Percentiles rank a stretch among this genome's conserved stretches.
Evolutionary conservation across 2,797 vertebrate genomes (phyloP).

Genomic region (Enteromius afrohamiltoni): DNA sequence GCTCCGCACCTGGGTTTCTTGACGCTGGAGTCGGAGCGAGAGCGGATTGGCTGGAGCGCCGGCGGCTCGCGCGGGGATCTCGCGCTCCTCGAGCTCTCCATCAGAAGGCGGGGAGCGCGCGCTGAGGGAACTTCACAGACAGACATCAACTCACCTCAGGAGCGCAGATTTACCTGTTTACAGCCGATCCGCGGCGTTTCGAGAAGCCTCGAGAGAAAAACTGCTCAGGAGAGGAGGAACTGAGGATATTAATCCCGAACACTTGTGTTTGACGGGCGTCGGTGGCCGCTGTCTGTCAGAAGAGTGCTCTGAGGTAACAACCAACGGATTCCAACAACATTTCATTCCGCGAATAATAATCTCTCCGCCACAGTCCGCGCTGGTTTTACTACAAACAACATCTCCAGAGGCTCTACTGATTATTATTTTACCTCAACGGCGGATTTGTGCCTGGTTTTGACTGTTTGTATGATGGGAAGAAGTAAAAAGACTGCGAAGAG

Average conservation of each 20-base stretch:
- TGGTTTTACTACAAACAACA: not conserved
- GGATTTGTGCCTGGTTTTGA: conserved; percentile 71
- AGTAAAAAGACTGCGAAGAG: conserved; percentile 78
- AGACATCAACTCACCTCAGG: conserved; percentile 65
- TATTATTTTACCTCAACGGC: conserved; percentile 32
- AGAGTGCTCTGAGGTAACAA: conserved; percentile 33
- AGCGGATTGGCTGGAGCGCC: conserved; percentile 78
- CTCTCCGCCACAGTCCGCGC: not conserved
- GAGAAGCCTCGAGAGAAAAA: conserved; percentile 53
- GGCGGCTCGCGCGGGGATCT: conserved; percentile 70
- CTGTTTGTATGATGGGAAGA: conserved; percentile 80
- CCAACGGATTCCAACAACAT: not conserved
- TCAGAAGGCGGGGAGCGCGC: conserved; percentile 70
- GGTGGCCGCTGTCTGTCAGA: conserved; percentile 18
- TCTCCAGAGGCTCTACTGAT: conserved; percentile 4
- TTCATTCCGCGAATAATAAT: not conserved
- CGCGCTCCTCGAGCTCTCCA: conserved; percentile 67
- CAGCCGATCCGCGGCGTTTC: conserved; percentile 42
- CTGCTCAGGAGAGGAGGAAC: conserved; percentile 14
- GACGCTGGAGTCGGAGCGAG: conserved; percentile 60
- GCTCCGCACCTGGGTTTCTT: conserved; percentile 74
- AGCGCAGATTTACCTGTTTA: conserved; percentile 60
- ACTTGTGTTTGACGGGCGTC: conserved; percentile 22
- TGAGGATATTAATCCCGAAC: conserved; percentile 37
- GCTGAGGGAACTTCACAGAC: conserved; percentile 64